A percentile compares a stretch with the other conserved stretches of the same genome.
Evolutionary conservation across 1,140 invertebrate genomes (phyloP).

Genomic region (Berghia stephanieae): DNA sequence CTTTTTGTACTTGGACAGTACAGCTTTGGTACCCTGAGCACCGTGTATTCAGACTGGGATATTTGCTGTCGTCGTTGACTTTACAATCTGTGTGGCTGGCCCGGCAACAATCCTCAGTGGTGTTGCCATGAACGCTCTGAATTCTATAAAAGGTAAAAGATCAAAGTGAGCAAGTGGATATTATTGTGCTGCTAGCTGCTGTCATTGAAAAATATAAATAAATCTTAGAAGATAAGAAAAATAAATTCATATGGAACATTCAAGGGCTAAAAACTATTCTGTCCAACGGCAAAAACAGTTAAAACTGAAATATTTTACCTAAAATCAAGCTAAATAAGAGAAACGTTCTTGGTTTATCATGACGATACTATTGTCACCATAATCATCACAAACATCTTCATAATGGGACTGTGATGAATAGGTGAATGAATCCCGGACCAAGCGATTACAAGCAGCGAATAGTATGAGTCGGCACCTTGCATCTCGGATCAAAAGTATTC

Average conservation of each 20-base stretch:
- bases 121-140: not conserved
- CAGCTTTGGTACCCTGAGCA: constrained; percentile 49
- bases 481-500: too few species aligned
- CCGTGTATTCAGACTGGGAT: constrained; percentile 44
- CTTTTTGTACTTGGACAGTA: constrained; percentile 33
- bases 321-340: too few species aligned
- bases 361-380: too few species aligned
- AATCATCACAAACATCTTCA: too few species aligned
- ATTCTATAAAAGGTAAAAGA: not conserved
- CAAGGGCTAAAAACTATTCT: too few species aligned
- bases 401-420: too few species aligned
- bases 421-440: too few species aligned
- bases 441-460: too few species aligned
- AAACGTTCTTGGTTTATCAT: too few species aligned
- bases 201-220: not conserved
- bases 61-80: constrained; percentile 42
- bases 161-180: not conserved
- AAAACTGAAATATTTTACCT: too few species aligned
- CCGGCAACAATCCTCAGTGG: constrained; percentile 40
- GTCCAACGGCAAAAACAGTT: too few species aligned
- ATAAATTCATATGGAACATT: not conserved
- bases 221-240: not conserved
- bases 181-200: not conserved
- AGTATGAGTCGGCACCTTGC: too few species aligned
- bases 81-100: constrained; percentile 43